A percentile compares a stretch with the other conserved stretches of the same genome.
Evolutionary conservation across 2,113 vertebrate species (phyloP).

Genomic region (Psittacara wagleri): DNA sequence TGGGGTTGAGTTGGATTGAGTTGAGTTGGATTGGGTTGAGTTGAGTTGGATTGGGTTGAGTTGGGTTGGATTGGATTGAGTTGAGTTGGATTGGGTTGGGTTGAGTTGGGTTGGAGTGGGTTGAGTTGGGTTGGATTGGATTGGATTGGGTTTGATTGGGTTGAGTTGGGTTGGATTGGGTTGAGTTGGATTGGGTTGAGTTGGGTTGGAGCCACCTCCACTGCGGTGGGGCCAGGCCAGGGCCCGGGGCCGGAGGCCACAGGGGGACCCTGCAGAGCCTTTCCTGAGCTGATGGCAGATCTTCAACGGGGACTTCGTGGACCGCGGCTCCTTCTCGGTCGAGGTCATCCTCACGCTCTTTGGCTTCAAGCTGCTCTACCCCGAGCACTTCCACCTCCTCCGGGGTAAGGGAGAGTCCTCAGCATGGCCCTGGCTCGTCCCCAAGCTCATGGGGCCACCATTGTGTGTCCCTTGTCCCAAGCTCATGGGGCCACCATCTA

Average conservation of each 20-base stretch:
- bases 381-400: slow-evolving; percentile 88
- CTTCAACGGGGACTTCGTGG: slow-evolving; percentile 95
- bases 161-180: fast-evolving
- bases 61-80: too few species aligned
- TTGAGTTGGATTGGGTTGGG: fast-evolving
- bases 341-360: slow-evolving; percentile 94
- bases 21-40: fast-evolving
- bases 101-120: fast-evolving
- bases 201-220: too few species aligned
- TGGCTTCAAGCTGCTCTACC: slow-evolving; percentile 92
- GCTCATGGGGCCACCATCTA: too few species aligned
- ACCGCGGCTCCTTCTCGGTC: slow-evolving; percentile 91
- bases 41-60: too few species aligned
- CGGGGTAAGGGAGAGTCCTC: slow-evolving; percentile 74
- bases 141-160: fast-evolving
- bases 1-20: too few species aligned
- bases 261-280: too few species aligned
- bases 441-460: too few species aligned
- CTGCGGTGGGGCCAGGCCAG: too few species aligned
- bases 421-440: fast-evolving
- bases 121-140: too few species aligned
- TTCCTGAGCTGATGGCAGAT: slow-evolving; percentile 72
- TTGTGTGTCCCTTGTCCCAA: too few species aligned
- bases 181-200: too few species aligned
- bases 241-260: too few species aligned